Evolutionary conservation across 2,113 vertebrate species (phyloP).

Genomic region (Otocyon megalotis): DNA sequence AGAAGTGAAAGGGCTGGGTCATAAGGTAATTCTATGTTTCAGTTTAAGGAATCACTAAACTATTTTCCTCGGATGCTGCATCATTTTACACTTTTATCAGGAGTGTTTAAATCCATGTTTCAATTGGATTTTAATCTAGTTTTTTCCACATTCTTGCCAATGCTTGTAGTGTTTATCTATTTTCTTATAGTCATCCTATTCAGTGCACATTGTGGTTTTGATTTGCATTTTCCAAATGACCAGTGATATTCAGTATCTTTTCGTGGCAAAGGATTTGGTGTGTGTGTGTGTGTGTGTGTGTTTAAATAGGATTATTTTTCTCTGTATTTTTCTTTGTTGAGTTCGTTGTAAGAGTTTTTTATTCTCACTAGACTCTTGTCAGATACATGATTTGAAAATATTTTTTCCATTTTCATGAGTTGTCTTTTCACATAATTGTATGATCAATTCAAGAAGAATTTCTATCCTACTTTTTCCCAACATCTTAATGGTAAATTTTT

Average conservation of each 20-base stretch:
- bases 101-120: not conserved
- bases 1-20: not conserved
- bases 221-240: not conserved
- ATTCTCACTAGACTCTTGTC: not conserved
- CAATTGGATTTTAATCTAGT: not conserved
- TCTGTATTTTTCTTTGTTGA: not conserved
- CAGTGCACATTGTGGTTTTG: not conserved
- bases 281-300: not conserved
- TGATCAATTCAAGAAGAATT: not conserved
- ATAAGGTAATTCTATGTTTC: not conserved
- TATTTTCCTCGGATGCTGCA: not conserved
- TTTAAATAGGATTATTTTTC: not conserved
- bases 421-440: not conserved
- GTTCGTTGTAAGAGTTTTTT: not conserved
- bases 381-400: conserved; percentile 7
- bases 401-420: not conserved
- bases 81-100: not conserved
- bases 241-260: not conserved
- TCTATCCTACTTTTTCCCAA: not conserved
- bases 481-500: not conserved
- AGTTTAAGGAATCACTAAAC: not conserved
- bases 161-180: not conserved
- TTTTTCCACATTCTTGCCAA: not conserved
- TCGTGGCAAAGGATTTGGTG: not conserved
- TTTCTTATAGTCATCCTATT: not conserved